phyloP scores from a whole-genome alignment of 2,888 invertebrate genomes.

The Eupsilia transversa region DNA sequence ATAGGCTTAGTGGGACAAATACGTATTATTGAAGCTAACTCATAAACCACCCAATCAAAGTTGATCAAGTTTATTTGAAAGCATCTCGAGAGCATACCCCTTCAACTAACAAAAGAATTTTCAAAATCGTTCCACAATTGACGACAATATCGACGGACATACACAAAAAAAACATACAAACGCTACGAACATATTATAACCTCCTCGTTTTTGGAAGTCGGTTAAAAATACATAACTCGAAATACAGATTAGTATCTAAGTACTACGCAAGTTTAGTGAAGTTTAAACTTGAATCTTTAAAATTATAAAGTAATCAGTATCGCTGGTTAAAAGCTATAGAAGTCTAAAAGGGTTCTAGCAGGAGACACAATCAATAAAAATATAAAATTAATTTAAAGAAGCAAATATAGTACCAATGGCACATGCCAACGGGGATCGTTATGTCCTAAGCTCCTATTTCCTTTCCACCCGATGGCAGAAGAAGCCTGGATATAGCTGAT shows the following conservation, averaged over 20 bases:
- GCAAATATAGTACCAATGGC: background rate
- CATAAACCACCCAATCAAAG: too few species aligned
- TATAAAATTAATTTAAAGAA: too few species aligned
- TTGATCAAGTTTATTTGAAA: too few species aligned
- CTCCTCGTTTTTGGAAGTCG: too few species aligned
- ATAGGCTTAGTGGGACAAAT: too few species aligned
- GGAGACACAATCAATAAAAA: background rate
- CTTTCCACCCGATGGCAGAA: background rate
- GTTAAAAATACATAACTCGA: background rate
- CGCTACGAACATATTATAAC: too few species aligned
- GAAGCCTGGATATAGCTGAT: conserved; percentile 9
- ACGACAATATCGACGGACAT: too few species aligned
- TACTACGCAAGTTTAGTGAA: background rate
- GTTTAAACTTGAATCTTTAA: background rate
- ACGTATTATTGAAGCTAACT: too few species aligned
- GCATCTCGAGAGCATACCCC: too few species aligned
- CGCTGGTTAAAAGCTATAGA: background rate
- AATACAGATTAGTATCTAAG: background rate
- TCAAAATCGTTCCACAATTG: too few species aligned
- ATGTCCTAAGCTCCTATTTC: conserved; percentile 1
- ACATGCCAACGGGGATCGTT: background rate
- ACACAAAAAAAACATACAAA: too few species aligned
- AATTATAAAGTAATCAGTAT: background rate
- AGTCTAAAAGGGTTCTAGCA: background rate
- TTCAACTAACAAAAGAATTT: too few species aligned